A percentile compares a stretch with the other conserved stretches of the same genome.
phyloP scores from a whole-genome alignment of 2,113 vertebrate species.

The Ardeotis arabs region DNA sequence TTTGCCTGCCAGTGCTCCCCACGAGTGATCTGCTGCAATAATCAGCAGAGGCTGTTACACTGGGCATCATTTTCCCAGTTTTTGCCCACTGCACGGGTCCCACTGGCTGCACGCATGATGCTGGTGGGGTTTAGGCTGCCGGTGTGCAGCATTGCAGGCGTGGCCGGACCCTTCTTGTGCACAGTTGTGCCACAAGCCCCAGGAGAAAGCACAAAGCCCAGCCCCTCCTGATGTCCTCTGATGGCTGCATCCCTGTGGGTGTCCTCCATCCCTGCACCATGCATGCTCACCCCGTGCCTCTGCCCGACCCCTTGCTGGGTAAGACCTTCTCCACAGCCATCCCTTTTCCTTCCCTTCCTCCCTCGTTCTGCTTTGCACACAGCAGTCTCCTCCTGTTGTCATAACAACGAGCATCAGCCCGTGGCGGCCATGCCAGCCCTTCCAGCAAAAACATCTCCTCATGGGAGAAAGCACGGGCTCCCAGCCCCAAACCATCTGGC shows the following conservation, averaged over 20 bases:
- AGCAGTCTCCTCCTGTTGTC: constrained; percentile 42
- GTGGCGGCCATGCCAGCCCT: background rate
- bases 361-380: background rate
- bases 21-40: background rate
- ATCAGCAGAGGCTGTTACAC: background rate
- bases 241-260: background rate
- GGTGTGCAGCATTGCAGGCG: background rate
- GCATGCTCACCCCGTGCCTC: background rate
- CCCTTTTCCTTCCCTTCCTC: background rate
- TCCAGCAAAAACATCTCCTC: background rate
- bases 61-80: background rate
- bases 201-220: background rate
- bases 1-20: background rate
- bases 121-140: background rate
- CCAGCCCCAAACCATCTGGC: background rate
- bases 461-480: background rate
- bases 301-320: background rate
- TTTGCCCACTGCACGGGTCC: background rate
- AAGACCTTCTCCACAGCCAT: background rate
- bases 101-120: rapidly evolving
- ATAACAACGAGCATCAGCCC: constrained; percentile 45
- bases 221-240: background rate
- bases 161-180: background rate
- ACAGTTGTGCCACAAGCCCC: rapidly evolving
- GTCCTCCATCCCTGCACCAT: background rate